Base-by-base conservation (phyloP, 2,113 vertebrate species). In the Reinhardtius hippoglossoides region DNA sequence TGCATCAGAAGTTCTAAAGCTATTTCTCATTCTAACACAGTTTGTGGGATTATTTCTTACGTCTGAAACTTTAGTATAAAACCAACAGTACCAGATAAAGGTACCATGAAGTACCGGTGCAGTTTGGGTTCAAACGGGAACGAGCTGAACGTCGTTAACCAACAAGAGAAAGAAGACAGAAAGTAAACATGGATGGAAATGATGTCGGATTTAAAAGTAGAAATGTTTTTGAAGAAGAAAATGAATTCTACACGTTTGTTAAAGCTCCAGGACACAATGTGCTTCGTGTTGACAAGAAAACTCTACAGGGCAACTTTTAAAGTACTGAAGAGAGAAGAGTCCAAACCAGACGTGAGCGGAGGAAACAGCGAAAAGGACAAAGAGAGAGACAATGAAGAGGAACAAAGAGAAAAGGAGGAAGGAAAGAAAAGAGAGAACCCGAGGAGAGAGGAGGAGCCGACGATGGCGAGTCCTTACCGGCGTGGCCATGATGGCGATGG, bases 401-500 rank as follows among this genome's bases (percentile, higher is more conserved):
- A 10, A 26, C 4, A 10, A 15, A 27, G 26, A 59, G 7, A 31
- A 18, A 27, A 21, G 35, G 50, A 3, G 21, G 15, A 50, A 23
- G 0, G 14, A 55, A 1, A 50, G 12, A 27, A 15, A 16, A 26
- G 24, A 37, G 1, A 37, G 35, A 37, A 9, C 35, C 35, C 1
- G 24, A 23, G 54, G 21, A 56, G 21, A 37, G 8, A 54, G 20
- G n/a, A 3, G 50, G 50, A 54, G 20, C 13, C 9, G 50, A 54
- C 6, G 9, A 15, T 15, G 42, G 42, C 0, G 42, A 15, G 50
- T 44, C 2, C 61, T 8, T 54, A 93, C 93, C 50, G 98, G 98
- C 0, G 97, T 95, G 76, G 98, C 96, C 0, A 96, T 97, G 76
- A 97, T 89, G 3, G 98, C 96, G 7, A 99, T 97, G 91, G 95